Evolutionary conservation across 2,113 vertebrate genomes (phyloP), one percentile per base, ranked within the genome.

Genomic region (Chionis minor): DNA sequence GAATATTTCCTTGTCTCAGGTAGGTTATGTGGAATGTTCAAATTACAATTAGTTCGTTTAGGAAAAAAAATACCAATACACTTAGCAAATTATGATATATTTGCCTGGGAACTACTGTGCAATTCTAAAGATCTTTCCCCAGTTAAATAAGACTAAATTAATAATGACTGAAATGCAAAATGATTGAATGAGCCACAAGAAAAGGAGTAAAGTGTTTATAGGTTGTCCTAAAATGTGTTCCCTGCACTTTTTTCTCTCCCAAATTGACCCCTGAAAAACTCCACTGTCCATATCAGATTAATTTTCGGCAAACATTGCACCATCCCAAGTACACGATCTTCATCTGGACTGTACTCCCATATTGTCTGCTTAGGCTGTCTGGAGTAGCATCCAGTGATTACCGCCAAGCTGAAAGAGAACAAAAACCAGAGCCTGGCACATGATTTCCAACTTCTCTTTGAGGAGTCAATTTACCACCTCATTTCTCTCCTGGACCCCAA

Each of bases 381-480:
- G 85, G 45, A 73, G 66, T 4, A 86, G 17, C 45, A 70, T 52
- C 32, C 71, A 45, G 45, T 21, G 71, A 80, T 86, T 73, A 27
- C 58, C 1, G 12, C 67, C 27, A 63, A 78, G 28, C 42, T 66
- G 85, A 90, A 92, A 71, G 56, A 65, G 32, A 86, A 80, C 40
- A 73, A 66, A 96, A 91, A 12, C 5, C 78, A 93, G 83, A 91
- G 74, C 40, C 40, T 69, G 81, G 84, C 51, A 63, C 10, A 6
- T 6, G 28, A 45, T 47, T 88, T 82, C 42, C 51, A 30, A 28
- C 10, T 69, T 81, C 61, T 82, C 35, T 86, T 62, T 73, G 55
- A 90, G 90, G 17, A 70, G 33, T 24, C 44, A 21, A 11, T 82
- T 96, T 79, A 61, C 62, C 40, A 23, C n/a, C 17, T 93, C 12